Percentiles rank a stretch among this genome's conserved stretches.
Evolutionary conservation across 2,113 vertebrate species (phyloP).

Genomic region (Anhinga anhinga): DNA sequence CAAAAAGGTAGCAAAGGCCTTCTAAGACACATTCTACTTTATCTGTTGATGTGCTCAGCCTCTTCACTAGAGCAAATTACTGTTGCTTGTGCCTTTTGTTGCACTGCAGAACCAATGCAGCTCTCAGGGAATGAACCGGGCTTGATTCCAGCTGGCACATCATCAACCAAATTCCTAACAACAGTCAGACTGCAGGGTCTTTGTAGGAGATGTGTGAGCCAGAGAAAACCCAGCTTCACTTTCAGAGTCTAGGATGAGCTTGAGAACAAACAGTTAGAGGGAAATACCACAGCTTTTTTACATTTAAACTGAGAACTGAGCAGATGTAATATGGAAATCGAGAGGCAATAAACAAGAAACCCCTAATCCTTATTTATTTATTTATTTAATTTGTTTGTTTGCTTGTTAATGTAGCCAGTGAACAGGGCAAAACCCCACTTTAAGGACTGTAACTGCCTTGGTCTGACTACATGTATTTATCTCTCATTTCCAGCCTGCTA

Average conservation of each 20-base stretch:
- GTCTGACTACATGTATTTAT: neutral
- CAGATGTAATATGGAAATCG: neutral
- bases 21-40: neutral
- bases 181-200: neutral
- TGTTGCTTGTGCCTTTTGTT: neutral
- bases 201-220: neutral
- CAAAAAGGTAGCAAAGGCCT: neutral
- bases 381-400: neutral
- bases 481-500: neutral
- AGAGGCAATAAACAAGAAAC: neutral
- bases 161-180: slow-evolving; percentile 1
- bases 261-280: neutral
- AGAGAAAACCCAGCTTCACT: neutral
- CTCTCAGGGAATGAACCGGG: neutral
- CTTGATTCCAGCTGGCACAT: slow-evolving; percentile 10
- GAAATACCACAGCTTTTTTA: neutral
- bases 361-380: neutral
- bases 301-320: neutral
- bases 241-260: neutral
- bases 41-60: neutral
- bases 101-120: neutral
- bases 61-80: neutral
- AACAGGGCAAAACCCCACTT: neutral
- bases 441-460: neutral
- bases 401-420: neutral